Conservation (phyloP, 2,888 invertebrate species). For the Acrocera orbiculus region DNA sequence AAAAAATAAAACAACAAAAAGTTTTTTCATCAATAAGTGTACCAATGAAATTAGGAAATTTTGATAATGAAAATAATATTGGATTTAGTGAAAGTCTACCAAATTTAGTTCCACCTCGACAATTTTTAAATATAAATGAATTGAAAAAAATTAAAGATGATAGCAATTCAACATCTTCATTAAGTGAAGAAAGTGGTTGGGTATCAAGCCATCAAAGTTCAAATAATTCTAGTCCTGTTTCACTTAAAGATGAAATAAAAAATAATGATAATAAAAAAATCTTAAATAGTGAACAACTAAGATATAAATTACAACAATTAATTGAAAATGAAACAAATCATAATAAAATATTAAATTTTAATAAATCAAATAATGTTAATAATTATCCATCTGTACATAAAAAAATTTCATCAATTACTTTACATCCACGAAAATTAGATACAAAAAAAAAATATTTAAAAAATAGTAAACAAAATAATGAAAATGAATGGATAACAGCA, state of each 20-base stretch:
- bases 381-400: conserved; percentile 20
- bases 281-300: conserved; percentile 46
- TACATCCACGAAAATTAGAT: conserved; percentile 18
- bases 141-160: conserved; percentile 27
- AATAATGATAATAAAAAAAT: conserved; percentile 1
- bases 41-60: conserved; percentile 43
- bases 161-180: conserved; percentile 44
- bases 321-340: conserved; percentile 24
- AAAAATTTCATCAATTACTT: conserved; percentile 24
- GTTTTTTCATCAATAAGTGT: conserved; percentile 41
- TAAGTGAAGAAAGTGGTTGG: conserved; percentile 78
- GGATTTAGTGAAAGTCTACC: conserved; percentile 55
- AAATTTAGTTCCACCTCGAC: conserved; percentile 46
- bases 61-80: conserved; percentile 16
- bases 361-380: conserved; percentile 6
- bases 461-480: conserved; percentile 15
- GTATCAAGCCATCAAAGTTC: conserved; percentile 60
- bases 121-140: conserved; percentile 40
- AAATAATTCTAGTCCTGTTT: conserved; percentile 43
- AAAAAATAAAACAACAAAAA: conserved; percentile 28
- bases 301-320: conserved; percentile 46
- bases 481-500: conserved; percentile 15
- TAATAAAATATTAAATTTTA: conserved; percentile 1
- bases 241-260: conserved; percentile 20
- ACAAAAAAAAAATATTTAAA: conserved; percentile 18